Percentiles rank a stretch among this genome's conserved stretches.
These are phyloP conservation scores for Cheirogaleus major DNA, from an alignment of 2,797 vertebrate genomes.

Conservation along the genomic window DNA sequence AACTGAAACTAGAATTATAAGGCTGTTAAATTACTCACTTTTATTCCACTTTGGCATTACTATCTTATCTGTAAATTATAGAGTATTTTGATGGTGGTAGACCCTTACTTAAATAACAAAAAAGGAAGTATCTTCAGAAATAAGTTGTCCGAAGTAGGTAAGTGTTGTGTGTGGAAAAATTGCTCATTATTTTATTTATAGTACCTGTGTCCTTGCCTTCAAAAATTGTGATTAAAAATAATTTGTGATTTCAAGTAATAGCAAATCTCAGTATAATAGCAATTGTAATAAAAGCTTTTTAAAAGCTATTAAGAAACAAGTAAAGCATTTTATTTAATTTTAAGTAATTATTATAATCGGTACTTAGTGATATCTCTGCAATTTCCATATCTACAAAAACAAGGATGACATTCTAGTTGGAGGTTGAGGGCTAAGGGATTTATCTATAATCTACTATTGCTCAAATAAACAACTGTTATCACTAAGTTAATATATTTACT, in stretches of 20 bases:
- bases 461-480: not conserved
- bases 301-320: not conserved
- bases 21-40: not conserved
- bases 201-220: not conserved
- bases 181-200: not conserved
- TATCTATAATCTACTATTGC: not conserved
- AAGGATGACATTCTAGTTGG: not conserved
- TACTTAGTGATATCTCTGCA: not conserved
- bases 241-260: constrained; percentile 6
- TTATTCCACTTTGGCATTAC: not conserved
- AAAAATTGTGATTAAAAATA: not conserved
- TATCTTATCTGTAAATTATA: not conserved
- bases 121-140: not conserved
- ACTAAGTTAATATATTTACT: not conserved
- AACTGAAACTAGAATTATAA: not conserved
- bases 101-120: not conserved
- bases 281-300: not conserved
- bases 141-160: not conserved
- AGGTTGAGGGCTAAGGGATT: not conserved
- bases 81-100: not conserved
- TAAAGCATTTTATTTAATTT: not conserved
- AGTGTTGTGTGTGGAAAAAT: not conserved
- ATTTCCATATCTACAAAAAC: not conserved
- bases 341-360: not conserved
- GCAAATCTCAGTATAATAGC: not conserved